A percentile compares a stretch with the other conserved stretches of the same genome.
phyloP scores from a whole-genome alignment of 1,140 invertebrate species.

The Acromyrmex echinatior region DNA sequence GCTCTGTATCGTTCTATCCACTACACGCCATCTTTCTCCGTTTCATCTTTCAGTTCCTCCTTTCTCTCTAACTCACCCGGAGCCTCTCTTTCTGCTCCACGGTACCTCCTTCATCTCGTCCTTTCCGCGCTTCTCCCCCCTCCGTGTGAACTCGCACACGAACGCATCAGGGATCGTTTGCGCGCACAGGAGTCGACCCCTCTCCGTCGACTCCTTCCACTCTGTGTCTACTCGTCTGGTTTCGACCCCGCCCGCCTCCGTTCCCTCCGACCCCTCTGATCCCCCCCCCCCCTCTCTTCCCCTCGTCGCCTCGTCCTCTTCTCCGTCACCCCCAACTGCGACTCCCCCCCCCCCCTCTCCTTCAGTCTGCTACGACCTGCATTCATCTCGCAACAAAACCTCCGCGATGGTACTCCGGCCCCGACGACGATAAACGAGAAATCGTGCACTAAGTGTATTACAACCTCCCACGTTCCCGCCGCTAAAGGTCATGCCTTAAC shows the following conservation, averaged over 20 bases:
- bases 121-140: constrained; percentile 46
- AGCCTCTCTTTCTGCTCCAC: constrained; percentile 44
- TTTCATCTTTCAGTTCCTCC: constrained; percentile 53
- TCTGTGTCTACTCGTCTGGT: constrained; percentile 72
- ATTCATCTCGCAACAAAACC: constrained; percentile 83
- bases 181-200: constrained; percentile 63
- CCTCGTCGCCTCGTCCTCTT: not conserved
- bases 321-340: constrained; percentile 1
- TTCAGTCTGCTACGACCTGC: constrained; percentile 81
- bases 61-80: constrained; percentile 32
- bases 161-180: constrained; percentile 38
- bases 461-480: constrained; percentile 84
- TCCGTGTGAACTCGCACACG: constrained; percentile 46
- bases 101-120: constrained; percentile 32
- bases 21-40: constrained; percentile 65
- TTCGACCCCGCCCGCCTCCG: constrained; percentile 66
- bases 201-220: constrained; percentile 67
- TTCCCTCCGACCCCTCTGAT: constrained; percentile 51
- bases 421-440: constrained; percentile 81
- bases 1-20: constrained; percentile 63
- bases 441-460: constrained; percentile 85
- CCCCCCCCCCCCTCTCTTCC: not conserved
- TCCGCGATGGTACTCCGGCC: constrained; percentile 72
- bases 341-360: constrained; percentile 1
- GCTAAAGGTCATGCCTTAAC: constrained; percentile 85